Conservation (phyloP, 2,113 vertebrate species). For the Rostratula benghalensis region DNA sequence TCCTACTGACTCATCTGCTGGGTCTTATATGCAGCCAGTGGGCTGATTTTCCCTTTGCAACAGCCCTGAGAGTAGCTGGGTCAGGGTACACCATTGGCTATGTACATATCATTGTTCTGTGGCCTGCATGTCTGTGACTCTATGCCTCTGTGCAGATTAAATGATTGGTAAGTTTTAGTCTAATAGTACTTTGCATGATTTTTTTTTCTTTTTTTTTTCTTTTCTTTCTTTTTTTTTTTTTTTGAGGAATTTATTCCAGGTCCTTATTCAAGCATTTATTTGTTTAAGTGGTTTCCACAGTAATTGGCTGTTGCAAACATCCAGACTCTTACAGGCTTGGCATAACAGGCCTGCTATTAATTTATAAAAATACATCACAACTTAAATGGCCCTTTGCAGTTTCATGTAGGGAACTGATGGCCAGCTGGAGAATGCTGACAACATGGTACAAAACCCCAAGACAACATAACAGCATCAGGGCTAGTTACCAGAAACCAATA, state of each 20-base stretch:
- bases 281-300: conserved; percentile 57
- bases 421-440: background rate
- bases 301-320: background rate
- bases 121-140: background rate
- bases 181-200: background rate
- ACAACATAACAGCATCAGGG: background rate
- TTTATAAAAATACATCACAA: conserved; percentile 22
- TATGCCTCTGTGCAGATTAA: background rate
- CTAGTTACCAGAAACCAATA: background rate
- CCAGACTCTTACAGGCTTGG: background rate
- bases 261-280: conserved; percentile 55
- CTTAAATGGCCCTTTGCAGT: background rate
- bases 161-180: background rate
- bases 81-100: background rate
- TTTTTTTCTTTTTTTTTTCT: background rate
- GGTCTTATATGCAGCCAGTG: background rate
- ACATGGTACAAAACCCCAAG: background rate
- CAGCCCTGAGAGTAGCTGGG: background rate
- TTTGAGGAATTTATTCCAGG: background rate
- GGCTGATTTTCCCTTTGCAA: background rate
- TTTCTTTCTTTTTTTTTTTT: background rate
- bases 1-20: background rate
- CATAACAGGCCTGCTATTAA: background rate
- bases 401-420: background rate
- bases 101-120: background rate